Percentiles rank a stretch among this genome's conserved stretches.
These are phyloP conservation scores for Acropora yongei DNA, from an alignment of 64 coral and sea anemone genomes.

Conservation along the genomic window DNA sequence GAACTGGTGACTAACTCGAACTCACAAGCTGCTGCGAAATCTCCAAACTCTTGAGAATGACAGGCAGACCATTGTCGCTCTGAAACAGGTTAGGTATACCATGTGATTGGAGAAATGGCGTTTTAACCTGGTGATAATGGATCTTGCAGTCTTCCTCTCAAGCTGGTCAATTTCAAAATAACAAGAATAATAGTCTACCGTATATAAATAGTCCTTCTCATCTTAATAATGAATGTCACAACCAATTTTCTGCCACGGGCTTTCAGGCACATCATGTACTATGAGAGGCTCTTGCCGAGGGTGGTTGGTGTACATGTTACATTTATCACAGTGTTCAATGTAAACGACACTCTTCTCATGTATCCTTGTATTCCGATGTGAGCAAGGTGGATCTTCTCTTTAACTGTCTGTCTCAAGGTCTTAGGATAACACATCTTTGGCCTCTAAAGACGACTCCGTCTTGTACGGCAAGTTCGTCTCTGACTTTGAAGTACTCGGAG, in stretches of 20 bases:
- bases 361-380: slow-evolving; percentile 18
- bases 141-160: slow-evolving; percentile 37
- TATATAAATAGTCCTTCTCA: slow-evolving; percentile 16
- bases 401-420: slow-evolving; percentile 2
- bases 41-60: neutral
- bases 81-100: slow-evolving; percentile 30
- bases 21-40: neutral
- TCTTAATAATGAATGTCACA: slow-evolving; percentile 35
- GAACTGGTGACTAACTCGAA: slow-evolving; percentile 9
- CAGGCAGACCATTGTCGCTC: slow-evolving; percentile 17
- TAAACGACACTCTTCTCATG: neutral
- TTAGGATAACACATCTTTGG: neutral
- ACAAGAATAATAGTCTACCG: neutral
- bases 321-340: slow-evolving; percentile 20
- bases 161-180: too few relatives aligned
- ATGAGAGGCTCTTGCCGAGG: slow-evolving; percentile 10
- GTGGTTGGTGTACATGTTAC: slow-evolving; percentile 1
- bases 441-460: neutral
- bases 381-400: slow-evolving; percentile 3
- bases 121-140: slow-evolving; percentile 33
- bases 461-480: too few relatives aligned
- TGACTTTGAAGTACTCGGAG: too few relatives aligned
- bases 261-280: neutral
- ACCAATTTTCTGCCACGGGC: slow-evolving; percentile 26
- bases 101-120: slow-evolving; percentile 44